Evolutionary conservation across 2,797 vertebrate species (phyloP), one percentile per base, ranked within the genome.

Genomic region (Rhyacichthys aspro): DNA sequence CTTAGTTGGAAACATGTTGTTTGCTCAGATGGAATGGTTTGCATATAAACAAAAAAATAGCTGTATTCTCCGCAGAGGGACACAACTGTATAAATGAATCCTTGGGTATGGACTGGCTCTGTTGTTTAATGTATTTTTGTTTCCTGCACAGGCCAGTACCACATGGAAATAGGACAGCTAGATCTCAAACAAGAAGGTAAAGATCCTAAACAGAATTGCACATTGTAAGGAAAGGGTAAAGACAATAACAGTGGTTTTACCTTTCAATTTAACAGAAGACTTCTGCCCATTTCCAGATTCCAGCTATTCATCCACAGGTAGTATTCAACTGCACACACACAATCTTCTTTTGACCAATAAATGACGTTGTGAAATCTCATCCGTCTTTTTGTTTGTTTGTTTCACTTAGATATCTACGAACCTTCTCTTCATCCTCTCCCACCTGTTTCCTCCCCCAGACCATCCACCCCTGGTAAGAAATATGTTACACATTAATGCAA

Each of bases 281-380:
- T 84, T 89, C 63, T 93, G 85, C 82, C 80, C 82, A 49, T 82
- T 91, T 63, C 82, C 89, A 54, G 91, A 93, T 55, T 64, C 83
- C 62, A 82, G 69, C 77, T 91, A 85, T 68, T 68, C 74, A 45
- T 55, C 88, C 38, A 76, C 70, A 92, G 92, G 91, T 93, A 79
- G 9, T 16, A 3, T 17, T 73, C 36, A 61, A 33, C 41, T 15
- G 18, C 7, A n/a, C 56, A 33, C 2, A 18, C 1, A 7, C 5
- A 34, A n/a, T 39, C 8, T 48, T 43, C 3, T 12, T 32, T 44
- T 32, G 5, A 54, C 7, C 9, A 23, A 32, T 18, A 17, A 1
- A 19, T 11, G 5, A 12, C 19, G 14, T 12, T 39, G 3, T 10
- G 19, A 39, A 53, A 8, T 23, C 8, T 28, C 7, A 28, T 28